phyloP scores from a whole-genome alignment of 2,113 vertebrate genomes.

The Eubucco bourcierii region DNA sequence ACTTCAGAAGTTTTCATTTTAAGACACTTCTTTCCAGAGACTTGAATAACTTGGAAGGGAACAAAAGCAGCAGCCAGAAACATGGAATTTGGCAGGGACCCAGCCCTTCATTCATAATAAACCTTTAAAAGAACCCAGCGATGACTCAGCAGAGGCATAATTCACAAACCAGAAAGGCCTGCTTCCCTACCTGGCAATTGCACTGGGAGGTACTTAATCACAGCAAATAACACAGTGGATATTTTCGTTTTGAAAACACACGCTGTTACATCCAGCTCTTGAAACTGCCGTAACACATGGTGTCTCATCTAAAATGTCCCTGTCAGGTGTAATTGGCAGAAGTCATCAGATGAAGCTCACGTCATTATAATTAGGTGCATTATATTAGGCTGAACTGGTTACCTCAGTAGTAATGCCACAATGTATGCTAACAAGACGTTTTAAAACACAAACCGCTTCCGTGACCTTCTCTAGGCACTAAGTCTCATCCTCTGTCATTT shows the following conservation, averaged over 20 bases:
- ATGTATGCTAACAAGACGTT: background rate
- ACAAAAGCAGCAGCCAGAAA: constrained; percentile 10
- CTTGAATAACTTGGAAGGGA: background rate
- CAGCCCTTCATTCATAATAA: constrained; percentile 22
- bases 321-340: constrained; percentile 41
- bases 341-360: constrained; percentile 29
- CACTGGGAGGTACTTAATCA: constrained; percentile 29
- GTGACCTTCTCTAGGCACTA: constrained; percentile 9
- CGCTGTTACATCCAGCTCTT: constrained; percentile 25
- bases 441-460: background rate
- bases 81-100: background rate
- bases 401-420: background rate
- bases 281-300: constrained; percentile 31
- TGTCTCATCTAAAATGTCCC: constrained; percentile 26
- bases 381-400: background rate
- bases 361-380: constrained; percentile 53
- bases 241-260: constrained; percentile 37
- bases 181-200: constrained; percentile 29
- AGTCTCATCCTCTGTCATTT: constrained; percentile 29
- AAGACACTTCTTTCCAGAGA: background rate
- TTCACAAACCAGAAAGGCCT: constrained; percentile 29
- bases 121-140: background rate
- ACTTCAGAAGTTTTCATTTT: background rate
- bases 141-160: constrained; percentile 34
- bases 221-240: constrained; percentile 28